Conservation (phyloP, 2,113 vertebrate species). For the Nerophis ophidion region DNA sequence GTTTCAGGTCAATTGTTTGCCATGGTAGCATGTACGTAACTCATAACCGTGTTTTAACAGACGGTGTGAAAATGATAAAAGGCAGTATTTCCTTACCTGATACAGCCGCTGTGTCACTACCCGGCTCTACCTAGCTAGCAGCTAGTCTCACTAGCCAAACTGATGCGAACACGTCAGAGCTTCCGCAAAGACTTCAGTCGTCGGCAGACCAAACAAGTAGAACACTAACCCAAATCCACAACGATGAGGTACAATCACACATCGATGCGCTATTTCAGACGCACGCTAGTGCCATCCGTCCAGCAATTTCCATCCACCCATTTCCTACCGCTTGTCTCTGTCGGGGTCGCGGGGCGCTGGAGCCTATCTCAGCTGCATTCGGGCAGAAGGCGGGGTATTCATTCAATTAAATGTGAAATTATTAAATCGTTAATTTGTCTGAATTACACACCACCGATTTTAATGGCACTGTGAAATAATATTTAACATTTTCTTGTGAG, state of each 20-base stretch:
- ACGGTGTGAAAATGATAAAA: slow-evolving; percentile 14
- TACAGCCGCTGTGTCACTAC: slow-evolving; percentile 71
- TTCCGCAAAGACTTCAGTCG: slow-evolving; percentile 50
- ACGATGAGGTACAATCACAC: neutral
- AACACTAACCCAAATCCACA: slow-evolving; percentile 13
- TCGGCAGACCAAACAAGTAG: slow-evolving; percentile 45
- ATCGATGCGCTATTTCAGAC: too few species aligned
- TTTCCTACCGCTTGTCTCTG: too few species aligned
- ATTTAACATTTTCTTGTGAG: slow-evolving; percentile 6
- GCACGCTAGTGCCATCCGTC: too few species aligned
- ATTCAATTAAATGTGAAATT: too few species aligned
- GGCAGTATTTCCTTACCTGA: slow-evolving; percentile 63
- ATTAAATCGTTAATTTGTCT: neutral
- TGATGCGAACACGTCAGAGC: slow-evolving; percentile 73
- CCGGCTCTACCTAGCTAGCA: slow-evolving; percentile 66
- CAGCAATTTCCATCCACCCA: too few species aligned
- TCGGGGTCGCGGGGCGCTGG: too few species aligned
- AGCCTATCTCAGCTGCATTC: too few species aligned
- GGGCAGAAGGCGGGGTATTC: too few species aligned
- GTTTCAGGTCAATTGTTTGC: neutral
- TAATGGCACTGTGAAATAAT: slow-evolving; percentile 1
- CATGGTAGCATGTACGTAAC: too few species aligned
- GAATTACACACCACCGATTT: neutral
- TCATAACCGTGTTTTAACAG: neutral
- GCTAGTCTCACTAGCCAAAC: slow-evolving; percentile 57